Evolutionary conservation across 2,888 invertebrate genomes (phyloP).

Genomic region (Caenorhabditis imperialis): DNA sequence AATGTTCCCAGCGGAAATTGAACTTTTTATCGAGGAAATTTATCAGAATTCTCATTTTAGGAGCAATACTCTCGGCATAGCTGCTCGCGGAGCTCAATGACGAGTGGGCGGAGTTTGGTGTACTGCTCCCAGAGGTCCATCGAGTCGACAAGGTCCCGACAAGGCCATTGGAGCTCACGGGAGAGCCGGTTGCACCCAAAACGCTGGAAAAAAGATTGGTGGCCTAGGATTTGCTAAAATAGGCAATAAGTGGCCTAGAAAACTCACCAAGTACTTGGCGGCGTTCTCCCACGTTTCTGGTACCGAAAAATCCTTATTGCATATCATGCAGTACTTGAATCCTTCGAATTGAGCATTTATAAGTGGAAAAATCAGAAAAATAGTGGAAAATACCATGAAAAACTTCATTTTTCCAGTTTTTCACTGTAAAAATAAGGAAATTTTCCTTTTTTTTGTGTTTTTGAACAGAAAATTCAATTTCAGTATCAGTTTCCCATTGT

Average conservation of each 20-base stretch:
- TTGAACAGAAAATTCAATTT: neutral
- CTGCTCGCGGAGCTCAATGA: constrained; percentile 23
- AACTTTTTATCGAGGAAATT: no score
- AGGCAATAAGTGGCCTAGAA: neutral
- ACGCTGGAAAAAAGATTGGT: constrained; percentile 17
- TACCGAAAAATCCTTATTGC: constrained; percentile 17
- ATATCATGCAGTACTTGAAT: constrained; percentile 11
- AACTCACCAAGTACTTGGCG: constrained; percentile 23
- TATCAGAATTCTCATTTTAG: no score
- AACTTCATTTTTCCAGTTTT: no score
- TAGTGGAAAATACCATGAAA: neutral
- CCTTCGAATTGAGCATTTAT: constrained; percentile 9
- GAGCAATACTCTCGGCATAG: constrained; percentile 9
- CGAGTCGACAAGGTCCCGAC: constrained; percentile 19
- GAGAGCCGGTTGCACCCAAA: constrained; percentile 27
- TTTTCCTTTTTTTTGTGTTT: neutral
- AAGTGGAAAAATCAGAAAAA: neutral
- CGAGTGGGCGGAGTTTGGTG: constrained; percentile 8
- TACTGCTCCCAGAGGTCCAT: constrained; percentile 36
- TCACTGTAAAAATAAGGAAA: no score
- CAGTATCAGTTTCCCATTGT: neutral
- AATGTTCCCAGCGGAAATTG: no score
- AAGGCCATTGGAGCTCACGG: constrained; percentile 8
- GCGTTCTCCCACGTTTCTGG: constrained; percentile 23
- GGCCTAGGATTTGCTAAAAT: neutral